Conservation (phyloP, 64 coral and sea anemone species). For the Pocillopora verrucosa region DNA sequence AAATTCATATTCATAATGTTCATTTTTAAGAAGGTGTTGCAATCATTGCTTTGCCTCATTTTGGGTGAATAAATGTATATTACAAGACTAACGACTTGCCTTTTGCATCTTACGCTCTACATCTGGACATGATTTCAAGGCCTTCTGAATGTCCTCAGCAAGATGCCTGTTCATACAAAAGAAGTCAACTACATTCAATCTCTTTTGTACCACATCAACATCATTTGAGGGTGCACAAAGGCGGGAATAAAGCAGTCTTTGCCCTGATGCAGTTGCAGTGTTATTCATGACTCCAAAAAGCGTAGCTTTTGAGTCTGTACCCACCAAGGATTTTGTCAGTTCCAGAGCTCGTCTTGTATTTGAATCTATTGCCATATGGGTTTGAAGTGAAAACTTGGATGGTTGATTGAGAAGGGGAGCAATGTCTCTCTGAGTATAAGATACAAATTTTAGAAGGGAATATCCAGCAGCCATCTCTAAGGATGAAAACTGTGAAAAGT, state of each 20-base stretch:
- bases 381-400: constrained; percentile 67
- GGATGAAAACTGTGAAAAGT: constrained; percentile 61
- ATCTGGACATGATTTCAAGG: constrained; percentile 73
- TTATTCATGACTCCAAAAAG: constrained; percentile 86
- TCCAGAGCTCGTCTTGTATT: constrained; percentile 80
- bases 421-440: constrained; percentile 79
- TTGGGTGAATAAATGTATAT: neutral
- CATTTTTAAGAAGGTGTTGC: too few relatives aligned
- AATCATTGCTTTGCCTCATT: too few relatives aligned
- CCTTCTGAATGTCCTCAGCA: constrained; percentile 69
- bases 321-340: constrained; percentile 73
- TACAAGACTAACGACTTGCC: constrained; percentile 14
- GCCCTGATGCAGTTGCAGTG: constrained; percentile 67
- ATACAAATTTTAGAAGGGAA: constrained; percentile 67
- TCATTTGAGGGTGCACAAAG: constrained; percentile 79
- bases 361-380: constrained; percentile 85
- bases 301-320: constrained; percentile 79
- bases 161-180: constrained; percentile 69
- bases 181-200: constrained; percentile 71
- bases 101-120: constrained; percentile 83
- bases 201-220: constrained; percentile 35
- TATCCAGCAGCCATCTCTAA: constrained; percentile 71
- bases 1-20: too few relatives aligned
- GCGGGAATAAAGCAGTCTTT: constrained; percentile 56
- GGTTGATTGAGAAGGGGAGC: constrained; percentile 73